phyloP scores from a whole-genome alignment of 2,797 vertebrate genomes.

The Psittacula echo region DNA sequence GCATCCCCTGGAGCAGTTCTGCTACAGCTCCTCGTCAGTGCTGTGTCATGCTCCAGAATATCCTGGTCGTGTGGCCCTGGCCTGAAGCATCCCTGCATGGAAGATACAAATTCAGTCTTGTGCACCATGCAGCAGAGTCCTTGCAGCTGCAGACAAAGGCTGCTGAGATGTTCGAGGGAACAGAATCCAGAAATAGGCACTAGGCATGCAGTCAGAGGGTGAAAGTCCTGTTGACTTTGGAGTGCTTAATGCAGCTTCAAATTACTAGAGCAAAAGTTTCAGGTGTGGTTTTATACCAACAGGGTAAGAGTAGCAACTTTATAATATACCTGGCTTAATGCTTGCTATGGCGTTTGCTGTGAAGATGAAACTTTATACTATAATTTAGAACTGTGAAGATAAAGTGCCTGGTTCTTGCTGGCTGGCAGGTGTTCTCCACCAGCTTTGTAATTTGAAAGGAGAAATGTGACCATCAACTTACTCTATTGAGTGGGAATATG shows the following conservation, averaged over 20 bases:
- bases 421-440: neutral
- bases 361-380: neutral
- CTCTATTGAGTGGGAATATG: fast-evolving
- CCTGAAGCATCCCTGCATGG: fast-evolving
- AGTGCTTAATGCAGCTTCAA: neutral
- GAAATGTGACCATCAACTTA: neutral
- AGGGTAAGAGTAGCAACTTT: neutral
- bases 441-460: neutral
- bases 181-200: neutral
- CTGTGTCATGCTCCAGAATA: neutral
- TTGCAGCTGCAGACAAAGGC: neutral
- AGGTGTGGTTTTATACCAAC: fast-evolving
- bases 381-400: neutral
- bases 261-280: neutral
- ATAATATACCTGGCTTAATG: neutral
- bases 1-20: neutral
- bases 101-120: too few species aligned
- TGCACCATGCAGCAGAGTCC: neutral
- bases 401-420: neutral
- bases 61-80: neutral
- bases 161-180: neutral
- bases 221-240: neutral
- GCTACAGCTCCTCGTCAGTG: fast-evolving
- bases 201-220: fast-evolving
- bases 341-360: neutral